Percentiles rank a stretch among this genome's conserved stretches.
Evolutionary conservation across 2,797 vertebrate species (phyloP).

Genomic region (Pseudochirops corinnae): DNA sequence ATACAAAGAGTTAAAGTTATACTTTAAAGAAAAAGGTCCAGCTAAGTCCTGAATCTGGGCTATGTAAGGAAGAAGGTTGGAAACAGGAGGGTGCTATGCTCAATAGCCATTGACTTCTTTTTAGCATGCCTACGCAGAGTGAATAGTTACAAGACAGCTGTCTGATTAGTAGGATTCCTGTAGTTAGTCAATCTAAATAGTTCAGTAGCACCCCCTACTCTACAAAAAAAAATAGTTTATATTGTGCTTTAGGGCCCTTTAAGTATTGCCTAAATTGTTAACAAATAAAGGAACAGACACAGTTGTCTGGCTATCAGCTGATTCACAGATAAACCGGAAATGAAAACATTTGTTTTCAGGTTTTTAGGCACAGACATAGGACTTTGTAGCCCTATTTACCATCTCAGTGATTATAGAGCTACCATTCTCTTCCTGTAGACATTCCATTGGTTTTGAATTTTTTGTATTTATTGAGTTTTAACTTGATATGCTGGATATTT

Average conservation of each 20-base stretch:
- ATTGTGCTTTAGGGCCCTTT: not conserved
- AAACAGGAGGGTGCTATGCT: not conserved
- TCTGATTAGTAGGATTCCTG: not conserved
- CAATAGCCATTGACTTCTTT: not conserved
- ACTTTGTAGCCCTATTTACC: not conserved
- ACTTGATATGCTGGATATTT: not conserved
- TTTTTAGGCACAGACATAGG: too few species aligned
- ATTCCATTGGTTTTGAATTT: not conserved
- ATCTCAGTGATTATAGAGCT: not conserved
- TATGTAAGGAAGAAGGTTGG: not conserved
- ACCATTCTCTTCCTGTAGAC: not conserved
- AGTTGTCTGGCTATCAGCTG: not conserved
- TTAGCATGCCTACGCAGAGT: not conserved
- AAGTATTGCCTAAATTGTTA: not conserved
- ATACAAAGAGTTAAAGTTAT: not conserved
- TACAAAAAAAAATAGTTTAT: not conserved
- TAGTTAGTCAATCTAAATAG: not conserved
- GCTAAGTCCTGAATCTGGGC: not conserved
- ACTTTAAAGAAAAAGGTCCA: not conserved
- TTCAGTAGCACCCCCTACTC: not conserved
- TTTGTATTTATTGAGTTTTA: not conserved
- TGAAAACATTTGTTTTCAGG: rapidly evolving
- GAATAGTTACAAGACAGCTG: not conserved
- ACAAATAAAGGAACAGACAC: not conserved
- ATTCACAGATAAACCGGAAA: not conserved